Evolutionary conservation across 2,888 invertebrate species (phyloP).

Genomic region (Chloroclysta siterata): DNA sequence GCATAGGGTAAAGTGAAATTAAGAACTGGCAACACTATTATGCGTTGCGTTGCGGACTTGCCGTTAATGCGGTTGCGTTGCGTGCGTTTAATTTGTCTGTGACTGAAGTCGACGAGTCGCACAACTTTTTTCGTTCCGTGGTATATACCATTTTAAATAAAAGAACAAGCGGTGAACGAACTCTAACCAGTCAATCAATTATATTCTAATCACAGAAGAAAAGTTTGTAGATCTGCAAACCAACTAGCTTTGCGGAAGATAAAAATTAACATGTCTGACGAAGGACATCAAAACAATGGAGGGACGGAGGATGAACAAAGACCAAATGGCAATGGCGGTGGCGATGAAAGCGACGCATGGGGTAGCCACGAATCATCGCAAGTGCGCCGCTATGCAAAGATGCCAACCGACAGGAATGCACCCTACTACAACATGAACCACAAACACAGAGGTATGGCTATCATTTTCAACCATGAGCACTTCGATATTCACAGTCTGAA

Average conservation of each 20-base stretch:
- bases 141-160: no score
- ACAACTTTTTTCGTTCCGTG: no score
- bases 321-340: constrained; percentile 64
- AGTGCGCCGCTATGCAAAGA: constrained; percentile 74
- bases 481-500: constrained; percentile 90
- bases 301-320: constrained; percentile 72
- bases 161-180: no score
- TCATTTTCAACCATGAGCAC: constrained; percentile 95
- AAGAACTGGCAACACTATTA: no score
- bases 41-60: no score
- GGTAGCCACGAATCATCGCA: constrained; percentile 72
- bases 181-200: no score
- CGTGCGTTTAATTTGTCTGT: no score
- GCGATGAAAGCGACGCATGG: constrained; percentile 79
- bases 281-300: constrained; percentile 64
- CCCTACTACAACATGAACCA: constrained; percentile 95
- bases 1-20: no score
- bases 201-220: background rate
- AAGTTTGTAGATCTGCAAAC: background rate
- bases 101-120: no score
- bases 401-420: constrained; percentile 89
- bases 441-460: constrained; percentile 90
- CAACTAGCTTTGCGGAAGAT: background rate
- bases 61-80: no score
- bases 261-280: constrained; percentile 61